These are phyloP conservation scores for Alcedo atthis DNA, from an alignment of 2,797 vertebrate species.

Conservation along the genomic window DNA sequence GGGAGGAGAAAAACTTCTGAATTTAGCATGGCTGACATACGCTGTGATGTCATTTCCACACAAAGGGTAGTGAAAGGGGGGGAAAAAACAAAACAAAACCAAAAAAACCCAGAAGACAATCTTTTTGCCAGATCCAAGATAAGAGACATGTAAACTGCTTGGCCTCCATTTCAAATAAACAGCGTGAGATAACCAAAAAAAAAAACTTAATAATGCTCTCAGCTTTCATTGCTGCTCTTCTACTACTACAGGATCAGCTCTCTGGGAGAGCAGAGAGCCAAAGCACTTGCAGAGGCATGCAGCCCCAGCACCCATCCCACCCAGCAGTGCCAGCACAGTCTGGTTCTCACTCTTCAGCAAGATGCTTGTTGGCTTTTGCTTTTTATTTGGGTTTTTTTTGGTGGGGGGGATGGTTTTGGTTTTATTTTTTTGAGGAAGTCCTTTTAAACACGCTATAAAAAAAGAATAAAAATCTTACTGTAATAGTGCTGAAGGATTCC, in stretches of 20 bases:
- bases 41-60: slow-evolving; percentile 55
- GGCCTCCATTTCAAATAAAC: slow-evolving; percentile 44
- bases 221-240: background rate
- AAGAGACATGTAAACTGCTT: slow-evolving; percentile 1
- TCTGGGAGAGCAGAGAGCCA: background rate
- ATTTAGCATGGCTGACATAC: slow-evolving; percentile 35
- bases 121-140: slow-evolving; percentile 21
- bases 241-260: background rate
- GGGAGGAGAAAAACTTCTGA: slow-evolving; percentile 12
- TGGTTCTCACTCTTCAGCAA: slow-evolving; percentile 21
- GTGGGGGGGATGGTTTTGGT: background rate
- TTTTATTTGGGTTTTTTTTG: too few species aligned
- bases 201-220: background rate
- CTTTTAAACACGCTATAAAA: background rate
- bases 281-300: slow-evolving; percentile 38
- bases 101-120: background rate
- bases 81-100: background rate
- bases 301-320: background rate
- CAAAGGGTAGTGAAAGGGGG: background rate
- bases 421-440: background rate
- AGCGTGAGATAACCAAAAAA: slow-evolving; percentile 20
- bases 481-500: background rate
- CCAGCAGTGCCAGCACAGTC: slow-evolving; percentile 9
- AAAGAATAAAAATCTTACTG: background rate
- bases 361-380: background rate